phyloP scores from a whole-genome alignment of 2,888 invertebrate genomes.

The Augiades crinisus region DNA sequence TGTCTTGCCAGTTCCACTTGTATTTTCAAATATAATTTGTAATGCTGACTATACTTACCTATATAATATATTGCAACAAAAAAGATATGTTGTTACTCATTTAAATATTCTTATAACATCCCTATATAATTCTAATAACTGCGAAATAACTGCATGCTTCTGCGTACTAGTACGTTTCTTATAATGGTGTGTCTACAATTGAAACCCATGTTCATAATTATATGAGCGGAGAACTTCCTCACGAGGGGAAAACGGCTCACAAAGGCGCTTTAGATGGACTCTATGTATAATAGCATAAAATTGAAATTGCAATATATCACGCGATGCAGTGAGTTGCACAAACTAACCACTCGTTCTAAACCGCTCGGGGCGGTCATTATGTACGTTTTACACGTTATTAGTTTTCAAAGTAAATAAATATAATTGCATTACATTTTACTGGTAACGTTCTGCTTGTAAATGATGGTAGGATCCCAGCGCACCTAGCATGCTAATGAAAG shows the following conservation, averaged over 20 bases:
- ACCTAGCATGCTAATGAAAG: too few relatives aligned
- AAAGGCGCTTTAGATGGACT: not conserved
- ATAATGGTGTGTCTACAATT: conserved; percentile 6
- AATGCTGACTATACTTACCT: too few relatives aligned
- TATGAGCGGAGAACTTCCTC: conserved; percentile 8
- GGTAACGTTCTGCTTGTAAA: too few relatives aligned
- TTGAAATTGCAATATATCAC: not conserved
- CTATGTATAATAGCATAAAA: not conserved
- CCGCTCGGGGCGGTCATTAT: conserved; percentile 11
- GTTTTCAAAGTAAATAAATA: conserved; percentile 5
- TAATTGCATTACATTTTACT: too few relatives aligned
- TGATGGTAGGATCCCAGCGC: too few relatives aligned
- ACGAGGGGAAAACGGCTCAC: conserved; percentile 4
- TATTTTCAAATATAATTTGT: too few relatives aligned
- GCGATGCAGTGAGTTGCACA: not conserved
- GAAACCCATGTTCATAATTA: conserved; percentile 19
- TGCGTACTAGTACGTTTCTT: not conserved
- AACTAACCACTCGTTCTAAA: not conserved
- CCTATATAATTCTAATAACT: not conserved
- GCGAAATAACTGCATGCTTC: not conserved
- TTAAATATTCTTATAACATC: too few relatives aligned
- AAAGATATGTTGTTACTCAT: too few relatives aligned
- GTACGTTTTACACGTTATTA: conserved; percentile 16
- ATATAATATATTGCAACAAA: too few relatives aligned
- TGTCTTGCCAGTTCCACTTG: too few relatives aligned